Conservation (phyloP, 1,140 invertebrate species). For the Harpegnathos saltator region DNA sequence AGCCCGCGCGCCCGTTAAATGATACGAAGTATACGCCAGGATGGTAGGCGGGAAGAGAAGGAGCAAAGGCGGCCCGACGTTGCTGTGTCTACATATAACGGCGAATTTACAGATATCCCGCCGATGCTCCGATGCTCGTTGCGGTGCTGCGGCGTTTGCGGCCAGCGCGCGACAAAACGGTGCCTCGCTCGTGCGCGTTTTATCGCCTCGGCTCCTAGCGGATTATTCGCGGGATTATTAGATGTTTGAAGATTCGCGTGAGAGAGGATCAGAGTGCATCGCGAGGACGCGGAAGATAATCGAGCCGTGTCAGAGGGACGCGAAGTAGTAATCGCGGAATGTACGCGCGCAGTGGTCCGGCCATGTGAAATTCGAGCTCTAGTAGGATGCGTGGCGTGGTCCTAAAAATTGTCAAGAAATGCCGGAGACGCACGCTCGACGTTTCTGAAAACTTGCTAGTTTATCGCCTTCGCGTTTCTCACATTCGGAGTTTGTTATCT, state of each 20-base stretch:
- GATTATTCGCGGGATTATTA: not conserved
- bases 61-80: not conserved
- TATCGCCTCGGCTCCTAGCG: not conserved
- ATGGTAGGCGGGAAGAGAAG: slow-evolving; percentile 1
- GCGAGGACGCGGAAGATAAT: not conserved
- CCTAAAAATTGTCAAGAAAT: too few relatives aligned
- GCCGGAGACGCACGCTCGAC: not conserved
- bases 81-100: not conserved
- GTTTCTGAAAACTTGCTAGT: slow-evolving; percentile 16
- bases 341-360: too few relatives aligned
- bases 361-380: too few relatives aligned
- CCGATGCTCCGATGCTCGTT: not conserved
- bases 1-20: slow-evolving; percentile 60
- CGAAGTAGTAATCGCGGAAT: too few relatives aligned
- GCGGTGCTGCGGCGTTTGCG: too few relatives aligned
- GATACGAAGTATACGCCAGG: slow-evolving; percentile 35
- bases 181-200: not conserved
- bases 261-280: not conserved
- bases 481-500: slow-evolving; percentile 56
- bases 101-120: slow-evolving; percentile 20
- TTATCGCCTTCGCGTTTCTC: slow-evolving; percentile 56
- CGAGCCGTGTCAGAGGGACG: too few relatives aligned
- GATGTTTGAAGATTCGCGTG: too few relatives aligned
- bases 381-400: too few relatives aligned
- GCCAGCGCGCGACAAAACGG: not conserved